Percentiles rank a stretch among this genome's conserved stretches.
phyloP scores from a whole-genome alignment of 2,113 vertebrate species.

The Cyprinodon variegatus region DNA sequence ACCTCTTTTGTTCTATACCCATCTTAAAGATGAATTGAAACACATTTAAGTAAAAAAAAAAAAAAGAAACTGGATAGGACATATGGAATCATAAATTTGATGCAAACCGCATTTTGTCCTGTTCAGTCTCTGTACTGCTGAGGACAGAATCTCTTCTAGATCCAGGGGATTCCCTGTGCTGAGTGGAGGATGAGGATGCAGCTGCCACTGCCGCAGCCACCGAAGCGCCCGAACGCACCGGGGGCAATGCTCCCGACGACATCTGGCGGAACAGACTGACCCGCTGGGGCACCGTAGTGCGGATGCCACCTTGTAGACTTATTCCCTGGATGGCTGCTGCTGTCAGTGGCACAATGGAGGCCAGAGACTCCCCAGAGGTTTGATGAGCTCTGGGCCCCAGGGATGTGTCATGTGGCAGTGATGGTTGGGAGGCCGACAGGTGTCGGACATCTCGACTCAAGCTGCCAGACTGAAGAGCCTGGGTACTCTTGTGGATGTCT shows the following conservation, averaged over 20 bases:
- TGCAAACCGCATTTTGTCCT: slow-evolving; percentile 95
- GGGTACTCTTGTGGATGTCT: slow-evolving; percentile 90
- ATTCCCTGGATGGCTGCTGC: slow-evolving; percentile 76
- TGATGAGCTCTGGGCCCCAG: slow-evolving; percentile 87
- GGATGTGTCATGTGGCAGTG: slow-evolving; percentile 92
- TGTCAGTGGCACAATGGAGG: slow-evolving; percentile 85
- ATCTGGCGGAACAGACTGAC: slow-evolving; percentile 95
- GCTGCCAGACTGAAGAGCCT: slow-evolving; percentile 90
- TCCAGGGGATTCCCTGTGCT: slow-evolving; percentile 86
- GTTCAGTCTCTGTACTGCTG: slow-evolving; percentile 91
- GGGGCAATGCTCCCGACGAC: slow-evolving; percentile 94
- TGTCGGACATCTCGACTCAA: slow-evolving; percentile 92
- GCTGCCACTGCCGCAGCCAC: slow-evolving; percentile 73
- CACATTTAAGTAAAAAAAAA: slow-evolving; percentile 67
- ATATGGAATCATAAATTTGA: slow-evolving; percentile 95
- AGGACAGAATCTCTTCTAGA: slow-evolving; percentile 88
- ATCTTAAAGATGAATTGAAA: slow-evolving; percentile 77
- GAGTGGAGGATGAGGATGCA: slow-evolving; percentile 72
- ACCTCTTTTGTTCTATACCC: slow-evolving; percentile 77
- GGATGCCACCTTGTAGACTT: slow-evolving; percentile 78
- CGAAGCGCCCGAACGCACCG: slow-evolving; percentile 78
- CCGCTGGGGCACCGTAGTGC: slow-evolving; percentile 86
- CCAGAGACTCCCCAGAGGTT: slow-evolving; percentile 90
- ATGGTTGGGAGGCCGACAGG: slow-evolving; percentile 97
- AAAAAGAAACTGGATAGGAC: slow-evolving; percentile 58